phyloP scores from a whole-genome alignment of 2,113 vertebrate genomes.

The Entomyzon cyanotis region DNA sequence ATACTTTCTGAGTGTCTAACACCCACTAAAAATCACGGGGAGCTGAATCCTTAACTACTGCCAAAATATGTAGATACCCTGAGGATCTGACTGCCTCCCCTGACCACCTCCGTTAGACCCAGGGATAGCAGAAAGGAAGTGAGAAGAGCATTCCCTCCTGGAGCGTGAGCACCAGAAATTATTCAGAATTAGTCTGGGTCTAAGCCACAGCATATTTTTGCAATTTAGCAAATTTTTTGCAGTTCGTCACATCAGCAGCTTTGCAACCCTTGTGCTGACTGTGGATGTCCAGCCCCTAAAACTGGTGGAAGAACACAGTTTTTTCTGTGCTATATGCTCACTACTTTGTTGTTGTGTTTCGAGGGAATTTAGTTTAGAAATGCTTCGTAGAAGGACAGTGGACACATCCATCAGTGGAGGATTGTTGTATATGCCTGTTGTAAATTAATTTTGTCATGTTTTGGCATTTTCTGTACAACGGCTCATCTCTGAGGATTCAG shows the following conservation, averaged over 20 bases:
- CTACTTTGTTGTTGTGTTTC: background rate
- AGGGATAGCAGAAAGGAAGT: background rate
- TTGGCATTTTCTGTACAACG: background rate
- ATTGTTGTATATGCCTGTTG: fast-evolving
- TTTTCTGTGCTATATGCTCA: background rate
- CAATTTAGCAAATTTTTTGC: background rate
- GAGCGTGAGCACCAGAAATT: background rate
- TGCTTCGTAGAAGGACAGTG: background rate
- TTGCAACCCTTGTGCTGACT: background rate
- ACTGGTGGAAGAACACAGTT: background rate
- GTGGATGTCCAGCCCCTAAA: background rate
- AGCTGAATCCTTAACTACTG: background rate
- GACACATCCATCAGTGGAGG: background rate
- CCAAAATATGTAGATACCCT: background rate
- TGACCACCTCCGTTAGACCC: background rate
- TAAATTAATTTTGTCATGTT: background rate
- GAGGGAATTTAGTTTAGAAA: background rate
- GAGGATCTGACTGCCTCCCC: background rate
- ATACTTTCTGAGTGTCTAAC: background rate
- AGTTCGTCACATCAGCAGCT: background rate
- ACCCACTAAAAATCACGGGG: background rate
- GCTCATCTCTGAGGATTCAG: background rate
- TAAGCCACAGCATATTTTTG: background rate
- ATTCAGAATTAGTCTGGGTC: background rate
- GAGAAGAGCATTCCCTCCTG: background rate